Evolutionary conservation across 2,888 invertebrate species (phyloP).

Genomic region (Cataglyphis albicans): DNA sequence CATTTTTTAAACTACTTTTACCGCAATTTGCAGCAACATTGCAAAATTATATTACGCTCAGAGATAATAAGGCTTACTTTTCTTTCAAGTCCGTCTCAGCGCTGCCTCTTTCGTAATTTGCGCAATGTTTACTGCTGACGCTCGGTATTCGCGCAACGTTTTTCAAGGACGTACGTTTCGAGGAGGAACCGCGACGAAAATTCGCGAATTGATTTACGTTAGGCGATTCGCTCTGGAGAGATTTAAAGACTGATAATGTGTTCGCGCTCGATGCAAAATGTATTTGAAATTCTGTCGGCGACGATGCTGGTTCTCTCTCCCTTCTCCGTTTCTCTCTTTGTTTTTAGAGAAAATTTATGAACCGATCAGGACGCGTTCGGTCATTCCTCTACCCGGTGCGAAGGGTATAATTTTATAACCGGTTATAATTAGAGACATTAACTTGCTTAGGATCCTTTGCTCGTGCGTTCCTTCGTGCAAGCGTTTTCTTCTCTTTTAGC

Average conservation of each 20-base stretch:
- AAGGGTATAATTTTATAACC: conserved; percentile 74
- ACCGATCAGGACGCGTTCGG: conserved; percentile 61
- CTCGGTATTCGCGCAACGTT: conserved; percentile 11
- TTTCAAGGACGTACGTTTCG: conserved; percentile 15
- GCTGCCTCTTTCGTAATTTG: conserved; percentile 1
- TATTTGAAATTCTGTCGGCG: conserved; percentile 38
- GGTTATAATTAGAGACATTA: conserved; percentile 75
- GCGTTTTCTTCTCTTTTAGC: conserved; percentile 11
- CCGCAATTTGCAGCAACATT: conserved; percentile 15
- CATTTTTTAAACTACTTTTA: conserved; percentile 6
- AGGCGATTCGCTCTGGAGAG: not conserved
- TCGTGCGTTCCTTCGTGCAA: conserved; percentile 53
- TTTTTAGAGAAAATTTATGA: conserved; percentile 65
- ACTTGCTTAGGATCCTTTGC: conserved; percentile 59
- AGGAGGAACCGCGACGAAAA: conserved; percentile 18
- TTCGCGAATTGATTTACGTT: conserved; percentile 39
- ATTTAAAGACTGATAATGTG: conserved; percentile 39
- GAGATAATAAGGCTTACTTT: conserved; percentile 11
- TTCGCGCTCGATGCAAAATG: conserved; percentile 19
- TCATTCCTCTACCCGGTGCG: conserved; percentile 64
- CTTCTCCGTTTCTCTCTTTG: not conserved
- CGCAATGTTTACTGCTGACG: not conserved
- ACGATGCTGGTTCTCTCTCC: not conserved
- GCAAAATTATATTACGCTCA: conserved; percentile 20
- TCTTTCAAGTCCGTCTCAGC: not conserved